Evolutionary conservation across 1,140 invertebrate species (phyloP).

Genomic region (Condylostylus longicornis): DNA sequence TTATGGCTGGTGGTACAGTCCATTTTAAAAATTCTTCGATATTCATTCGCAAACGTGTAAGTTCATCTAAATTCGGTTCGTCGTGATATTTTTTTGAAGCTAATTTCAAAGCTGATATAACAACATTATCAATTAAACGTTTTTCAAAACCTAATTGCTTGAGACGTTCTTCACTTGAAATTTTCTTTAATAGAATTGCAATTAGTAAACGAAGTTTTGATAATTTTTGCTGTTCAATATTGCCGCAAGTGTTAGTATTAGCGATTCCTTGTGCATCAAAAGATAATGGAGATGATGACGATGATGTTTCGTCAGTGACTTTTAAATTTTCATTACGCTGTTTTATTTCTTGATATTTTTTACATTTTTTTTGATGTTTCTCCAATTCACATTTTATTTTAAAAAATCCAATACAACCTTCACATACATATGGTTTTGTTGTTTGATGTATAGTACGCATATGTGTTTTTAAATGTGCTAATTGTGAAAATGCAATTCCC

Average conservation of each 20-base stretch:
- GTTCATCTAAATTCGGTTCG: constrained; percentile 36
- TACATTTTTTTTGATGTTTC: constrained; percentile 22
- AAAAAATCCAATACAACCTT: constrained; percentile 53
- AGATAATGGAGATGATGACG: no score
- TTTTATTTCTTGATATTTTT: constrained; percentile 17
- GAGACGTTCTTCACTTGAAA: constrained; percentile 58
- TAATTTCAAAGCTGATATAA: constrained; percentile 55
- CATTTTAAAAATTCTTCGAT: constrained; percentile 62
- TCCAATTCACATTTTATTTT: constrained; percentile 56
- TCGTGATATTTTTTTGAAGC: constrained; percentile 51
- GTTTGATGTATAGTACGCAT: constrained; percentile 68
- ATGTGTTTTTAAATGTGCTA: constrained; percentile 67
- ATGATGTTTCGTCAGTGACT: no score
- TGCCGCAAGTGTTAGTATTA: no score
- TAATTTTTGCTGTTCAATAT: constrained; percentile 31
- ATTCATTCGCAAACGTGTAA: constrained; percentile 50
- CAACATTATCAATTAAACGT: constrained; percentile 65
- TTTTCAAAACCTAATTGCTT: constrained; percentile 66
- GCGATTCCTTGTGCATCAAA: no score
- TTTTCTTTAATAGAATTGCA: constrained; percentile 63
- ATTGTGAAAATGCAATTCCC: constrained; percentile 55
- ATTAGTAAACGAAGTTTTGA: constrained; percentile 61
- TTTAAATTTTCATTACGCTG: no score
- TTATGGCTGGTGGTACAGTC: constrained; percentile 61
- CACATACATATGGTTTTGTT: constrained; percentile 53